Conservation (phyloP, 2,797 vertebrate genomes). For the Falco biarmicus region DNA sequence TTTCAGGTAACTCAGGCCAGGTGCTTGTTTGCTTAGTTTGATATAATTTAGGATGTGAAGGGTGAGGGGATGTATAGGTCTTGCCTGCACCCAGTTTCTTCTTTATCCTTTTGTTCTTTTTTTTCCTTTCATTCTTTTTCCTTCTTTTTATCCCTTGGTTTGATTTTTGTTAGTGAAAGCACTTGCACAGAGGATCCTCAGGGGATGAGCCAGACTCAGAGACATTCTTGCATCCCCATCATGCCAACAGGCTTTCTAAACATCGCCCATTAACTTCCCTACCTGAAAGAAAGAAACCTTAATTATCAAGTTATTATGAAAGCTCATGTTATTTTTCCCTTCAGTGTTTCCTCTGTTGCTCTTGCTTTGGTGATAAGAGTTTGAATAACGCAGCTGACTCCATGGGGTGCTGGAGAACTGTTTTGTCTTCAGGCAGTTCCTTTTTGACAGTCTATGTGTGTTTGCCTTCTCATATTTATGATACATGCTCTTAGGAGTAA, state of each 20-base stretch:
- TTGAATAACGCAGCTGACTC: conserved; percentile 2
- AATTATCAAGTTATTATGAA: neutral
- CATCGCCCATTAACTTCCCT: neutral
- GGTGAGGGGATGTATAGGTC: neutral
- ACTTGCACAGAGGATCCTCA: neutral
- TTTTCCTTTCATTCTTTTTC: fast-evolving
- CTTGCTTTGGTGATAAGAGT: conserved; percentile 20
- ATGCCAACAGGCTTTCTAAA: neutral
- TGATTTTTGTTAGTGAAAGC: neutral
- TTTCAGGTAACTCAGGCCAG: neutral
- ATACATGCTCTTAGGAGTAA: neutral
- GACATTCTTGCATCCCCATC: neutral
- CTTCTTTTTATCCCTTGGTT: neutral
- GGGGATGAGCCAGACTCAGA: neutral
- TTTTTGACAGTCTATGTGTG: neutral
- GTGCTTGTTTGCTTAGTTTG: neutral
- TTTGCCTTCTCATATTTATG: neutral
- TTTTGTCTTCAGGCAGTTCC: conserved; percentile 43
- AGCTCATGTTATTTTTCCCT: neutral
- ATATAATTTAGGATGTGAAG: neutral
- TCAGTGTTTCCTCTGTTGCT: conserved; percentile 1
- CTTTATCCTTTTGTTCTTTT: too few relatives aligned
- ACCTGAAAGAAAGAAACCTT: neutral
- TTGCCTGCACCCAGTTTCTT: neutral
- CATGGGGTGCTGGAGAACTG: neutral